phyloP scores from a whole-genome alignment of 2,113 vertebrate genomes.

The Myiozetetes cayanensis region DNA sequence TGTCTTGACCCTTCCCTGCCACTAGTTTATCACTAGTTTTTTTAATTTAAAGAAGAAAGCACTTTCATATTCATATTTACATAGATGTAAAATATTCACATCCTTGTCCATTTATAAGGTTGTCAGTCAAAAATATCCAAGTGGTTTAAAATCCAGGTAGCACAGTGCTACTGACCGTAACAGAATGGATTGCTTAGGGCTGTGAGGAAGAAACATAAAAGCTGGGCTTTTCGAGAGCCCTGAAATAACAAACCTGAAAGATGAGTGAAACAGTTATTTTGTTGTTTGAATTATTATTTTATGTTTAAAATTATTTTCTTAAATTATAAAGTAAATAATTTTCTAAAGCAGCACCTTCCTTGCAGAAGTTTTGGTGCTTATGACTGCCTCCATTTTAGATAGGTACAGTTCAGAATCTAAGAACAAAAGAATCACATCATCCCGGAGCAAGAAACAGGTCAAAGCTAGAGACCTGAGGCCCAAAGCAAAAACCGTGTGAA shows the following conservation, averaged over 20 bases:
- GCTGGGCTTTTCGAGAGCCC: neutral
- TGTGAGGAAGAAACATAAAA: neutral
- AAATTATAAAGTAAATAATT: neutral
- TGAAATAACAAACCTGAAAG: neutral
- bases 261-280: neutral
- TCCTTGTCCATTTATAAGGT: neutral
- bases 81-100: neutral
- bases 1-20: neutral
- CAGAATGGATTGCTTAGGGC: neutral
- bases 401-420: neutral
- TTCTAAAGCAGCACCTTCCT: neutral
- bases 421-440: neutral
- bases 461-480: neutral
- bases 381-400: neutral
- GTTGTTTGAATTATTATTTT: neutral
- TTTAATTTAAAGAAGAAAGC: neutral
- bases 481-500: neutral
- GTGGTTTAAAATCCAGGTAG: neutral
- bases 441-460: neutral
- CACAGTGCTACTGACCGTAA: accelerated
- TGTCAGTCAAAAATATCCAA: neutral
- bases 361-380: neutral
- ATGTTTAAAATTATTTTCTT: neutral
- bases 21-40: neutral
- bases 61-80: neutral